phyloP scores from a whole-genome alignment of 2,113 vertebrate genomes.

The Agelaius tricolor region DNA sequence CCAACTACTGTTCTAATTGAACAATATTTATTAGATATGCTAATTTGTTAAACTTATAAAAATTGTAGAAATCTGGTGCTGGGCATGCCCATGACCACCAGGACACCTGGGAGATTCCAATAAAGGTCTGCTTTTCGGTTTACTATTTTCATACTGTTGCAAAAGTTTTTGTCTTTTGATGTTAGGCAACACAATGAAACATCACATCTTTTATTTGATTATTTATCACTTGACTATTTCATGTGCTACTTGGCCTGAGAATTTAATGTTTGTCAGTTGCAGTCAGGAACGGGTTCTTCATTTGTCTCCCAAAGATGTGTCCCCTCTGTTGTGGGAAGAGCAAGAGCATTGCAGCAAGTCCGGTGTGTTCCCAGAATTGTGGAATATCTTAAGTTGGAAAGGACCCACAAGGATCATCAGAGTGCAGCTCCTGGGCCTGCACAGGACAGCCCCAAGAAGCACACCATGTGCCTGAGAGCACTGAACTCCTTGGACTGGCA shows the following conservation, averaged over 20 bases:
- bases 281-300: background rate
- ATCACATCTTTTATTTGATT: background rate
- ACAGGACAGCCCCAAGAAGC: background rate
- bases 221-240: background rate
- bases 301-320: background rate
- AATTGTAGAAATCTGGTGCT: background rate
- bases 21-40: background rate
- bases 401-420: background rate
- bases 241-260: background rate
- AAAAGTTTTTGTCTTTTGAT: background rate
- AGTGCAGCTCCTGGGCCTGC: background rate
- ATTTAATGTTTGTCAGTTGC: background rate
- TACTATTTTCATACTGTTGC: background rate
- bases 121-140: background rate
- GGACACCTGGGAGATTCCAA: background rate
- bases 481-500: background rate
- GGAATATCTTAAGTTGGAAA: background rate
- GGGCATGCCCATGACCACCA: fast-evolving
- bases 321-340: background rate
- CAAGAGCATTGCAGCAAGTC: background rate
- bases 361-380: background rate
- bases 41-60: background rate
- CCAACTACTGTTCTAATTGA: background rate
- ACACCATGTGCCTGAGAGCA: background rate
- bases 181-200: background rate